Percentiles rank a stretch among this genome's conserved stretches.
Evolutionary conservation across 2,888 invertebrate species (phyloP).

Genomic region (Caprella mutica): DNA sequence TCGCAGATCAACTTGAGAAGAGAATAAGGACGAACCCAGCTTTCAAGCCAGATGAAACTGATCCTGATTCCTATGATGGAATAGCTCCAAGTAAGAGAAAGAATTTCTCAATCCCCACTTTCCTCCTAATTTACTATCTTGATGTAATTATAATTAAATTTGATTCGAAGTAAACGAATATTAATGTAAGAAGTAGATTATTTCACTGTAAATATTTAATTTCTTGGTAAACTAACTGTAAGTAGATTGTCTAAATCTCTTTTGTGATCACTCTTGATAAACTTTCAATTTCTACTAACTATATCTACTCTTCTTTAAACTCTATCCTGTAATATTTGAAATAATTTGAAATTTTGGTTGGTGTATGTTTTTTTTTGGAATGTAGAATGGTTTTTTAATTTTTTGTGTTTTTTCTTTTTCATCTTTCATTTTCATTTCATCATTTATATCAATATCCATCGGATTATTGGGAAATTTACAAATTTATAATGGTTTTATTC

Average conservation of each 20-base stretch:
- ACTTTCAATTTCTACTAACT: background rate
- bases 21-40: constrained; percentile 24
- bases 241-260: too few species aligned
- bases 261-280: too few species aligned
- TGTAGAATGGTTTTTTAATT: background rate
- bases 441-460: too few species aligned
- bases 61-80: background rate
- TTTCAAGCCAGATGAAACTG: constrained; percentile 16
- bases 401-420: background rate
- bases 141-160: too few species aligned
- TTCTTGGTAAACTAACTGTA: too few species aligned
- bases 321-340: background rate
- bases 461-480: too few species aligned
- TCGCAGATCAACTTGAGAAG: constrained; percentile 21
- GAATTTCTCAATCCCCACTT: too few species aligned
- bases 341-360: background rate
- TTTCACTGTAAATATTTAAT: too few species aligned
- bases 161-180: too few species aligned
- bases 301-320: background rate
- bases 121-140: too few species aligned
- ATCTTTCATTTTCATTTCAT: background rate
- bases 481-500: too few species aligned
- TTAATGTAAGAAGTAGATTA: too few species aligned
- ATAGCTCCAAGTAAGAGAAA: background rate
- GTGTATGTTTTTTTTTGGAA: background rate